Evolutionary conservation across 2,888 invertebrate species (phyloP), one percentile per base, ranked within the genome.

Genomic region (Dendrolimus pini): DNA sequence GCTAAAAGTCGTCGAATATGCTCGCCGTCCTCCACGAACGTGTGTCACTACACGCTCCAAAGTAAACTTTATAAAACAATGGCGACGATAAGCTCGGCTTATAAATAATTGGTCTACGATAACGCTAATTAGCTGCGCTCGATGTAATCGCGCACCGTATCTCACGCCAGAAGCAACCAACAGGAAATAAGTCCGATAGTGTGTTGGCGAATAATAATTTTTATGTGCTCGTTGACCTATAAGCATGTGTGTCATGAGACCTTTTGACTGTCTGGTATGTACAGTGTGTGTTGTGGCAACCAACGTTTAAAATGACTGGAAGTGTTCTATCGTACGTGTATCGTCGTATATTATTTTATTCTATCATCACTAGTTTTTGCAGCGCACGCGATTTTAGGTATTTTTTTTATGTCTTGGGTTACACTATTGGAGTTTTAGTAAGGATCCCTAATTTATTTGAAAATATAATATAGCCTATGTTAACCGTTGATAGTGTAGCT

Each of bases 71-170:
- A 75, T 72, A 75, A 72, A 79, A 89, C 87, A 88, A 89, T 86
- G 78, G 80, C 71, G 68, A 62, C 83, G 88, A 88, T 87, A 88
- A 88, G 80, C 72, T 70, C 61, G 68, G 77, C 83, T 84, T 82
- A 86, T 85, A 86, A 86, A 88, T 87, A 89, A 89, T 85, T 85
- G 83, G 84, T 80, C 77, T 80, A 78, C 84, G 87, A 89, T 88
- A 88, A 84, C 67, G 80, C 75, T 89, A 89, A 89, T 89, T 87
- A 89, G 79, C 77, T 62, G 64, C 56, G 64, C 62, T 63, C 81
- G 83, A 84, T 86, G 79, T 69, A 75, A 87, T 88, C 88, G 67
- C 58, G 55, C 59, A 57, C 62, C 74, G 71, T 85, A 85, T 86
- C 85, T 83, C 71, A 74, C 73, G 69, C 68, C 69, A 63, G 68